Evolutionary conservation across 1,140 invertebrate genomes (phyloP).

Genomic region (Aleiodes sp.): DNA sequence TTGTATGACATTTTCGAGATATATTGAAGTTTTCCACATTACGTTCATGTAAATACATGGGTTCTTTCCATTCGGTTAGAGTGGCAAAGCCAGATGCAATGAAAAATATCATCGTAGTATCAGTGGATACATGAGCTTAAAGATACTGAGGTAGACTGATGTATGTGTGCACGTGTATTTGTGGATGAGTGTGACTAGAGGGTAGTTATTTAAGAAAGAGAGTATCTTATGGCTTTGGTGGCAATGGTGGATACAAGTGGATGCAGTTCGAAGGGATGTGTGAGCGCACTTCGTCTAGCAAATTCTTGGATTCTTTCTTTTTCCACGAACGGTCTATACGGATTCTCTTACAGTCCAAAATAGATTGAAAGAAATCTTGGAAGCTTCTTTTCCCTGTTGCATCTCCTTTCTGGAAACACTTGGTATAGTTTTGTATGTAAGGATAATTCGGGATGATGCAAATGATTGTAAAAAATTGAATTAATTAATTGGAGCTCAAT

Average conservation of each 20-base stretch:
- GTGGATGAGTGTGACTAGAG: background rate
- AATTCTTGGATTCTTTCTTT: conserved; percentile 5
- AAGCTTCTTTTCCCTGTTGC: background rate
- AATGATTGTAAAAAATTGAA: too few relatives aligned
- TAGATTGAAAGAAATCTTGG: background rate
- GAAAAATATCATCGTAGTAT: conserved; percentile 5
- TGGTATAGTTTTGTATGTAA: too few relatives aligned
- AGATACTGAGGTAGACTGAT: too few relatives aligned
- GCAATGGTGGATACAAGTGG: conserved; percentile 16
- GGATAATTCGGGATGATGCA: too few relatives aligned
- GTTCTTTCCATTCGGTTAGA: conserved; percentile 12
- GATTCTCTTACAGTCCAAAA: background rate
- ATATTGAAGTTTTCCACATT: conserved; percentile 13
- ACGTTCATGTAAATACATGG: conserved; percentile 11
- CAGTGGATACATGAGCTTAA: too few relatives aligned
- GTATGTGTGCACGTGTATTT: conserved; percentile 1
- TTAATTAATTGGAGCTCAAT: too few relatives aligned
- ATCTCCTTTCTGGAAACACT: background rate
- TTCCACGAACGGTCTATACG: background rate
- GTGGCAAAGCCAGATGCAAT: conserved; percentile 1
- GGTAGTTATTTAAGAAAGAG: background rate
- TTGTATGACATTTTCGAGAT: conserved; percentile 12
- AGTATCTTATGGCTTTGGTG: background rate
- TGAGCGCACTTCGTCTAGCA: background rate
- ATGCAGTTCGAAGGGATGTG: conserved; percentile 2